Base-by-base conservation (phyloP, 2,113 vertebrate genomes). In the Datnioides undecimradiatus region DNA sequence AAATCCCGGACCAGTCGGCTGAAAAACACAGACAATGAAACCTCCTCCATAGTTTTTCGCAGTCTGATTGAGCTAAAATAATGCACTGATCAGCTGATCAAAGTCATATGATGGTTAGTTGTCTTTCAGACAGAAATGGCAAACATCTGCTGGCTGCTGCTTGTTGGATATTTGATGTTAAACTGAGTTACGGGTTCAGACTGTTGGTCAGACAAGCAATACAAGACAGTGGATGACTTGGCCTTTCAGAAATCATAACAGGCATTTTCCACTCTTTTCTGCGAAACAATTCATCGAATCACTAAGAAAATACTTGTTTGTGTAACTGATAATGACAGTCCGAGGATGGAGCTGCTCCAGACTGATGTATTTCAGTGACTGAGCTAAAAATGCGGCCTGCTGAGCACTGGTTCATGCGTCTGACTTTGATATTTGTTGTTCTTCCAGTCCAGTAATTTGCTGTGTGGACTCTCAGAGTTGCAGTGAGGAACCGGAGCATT, bases 401-500 rank as follows among this genome's bases (percentile, higher is more conserved):
- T 34, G 48, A 77, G 25, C 60, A 38, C 11, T 54, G 36, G 17
- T 31, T 38, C 33, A 4, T 33, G 17, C 49, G 65, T 60, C 57
- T 84, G 36, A 86, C 25, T 62, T 59, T 55, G 25, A 63, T 67
- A 54, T 85, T 67, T 83, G 25, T 74, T 78, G 34, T 90, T 45
- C 93, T 84, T 82, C 52, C 82, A 93, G 91, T 49, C 76, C 49
- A 0, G 62, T 48, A 9, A 79, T 76, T 92, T 91, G 58, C 92
- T 92, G 91, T 78, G 76, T 87, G 75, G 94, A 80, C 86, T 69
- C 86, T 93, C 95, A 88, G 88, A 95, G 67, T 54, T 95, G 95
- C 71, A 93, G 87, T 81, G 96, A 90, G 34, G 84, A 92, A 52
- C 63, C 92, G 57, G 93, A 97, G 87, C 95, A 96, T 92, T 95